Base-by-base conservation (phyloP, 2,797 vertebrate species). In the Pipistrellus pipistrellus region DNA sequence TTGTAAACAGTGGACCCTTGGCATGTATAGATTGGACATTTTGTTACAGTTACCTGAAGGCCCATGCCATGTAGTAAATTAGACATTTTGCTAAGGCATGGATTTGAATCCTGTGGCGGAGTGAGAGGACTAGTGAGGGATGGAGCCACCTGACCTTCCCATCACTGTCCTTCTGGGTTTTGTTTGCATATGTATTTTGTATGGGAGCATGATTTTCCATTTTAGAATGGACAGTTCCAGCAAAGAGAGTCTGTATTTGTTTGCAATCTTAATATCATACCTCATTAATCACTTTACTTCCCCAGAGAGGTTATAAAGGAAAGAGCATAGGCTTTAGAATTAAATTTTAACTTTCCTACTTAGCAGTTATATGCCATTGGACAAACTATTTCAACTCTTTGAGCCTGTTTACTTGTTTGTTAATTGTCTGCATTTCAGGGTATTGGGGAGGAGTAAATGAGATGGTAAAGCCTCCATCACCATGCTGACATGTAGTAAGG, bases 361-460 rank as follows among this genome's bases (percentile, higher is more conserved):
- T 71, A 75, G 53, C 20, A 64, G 9, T 73, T 78, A 23, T 23
- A 1, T 93, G 38, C 59, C 25, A 78, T 4, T 82, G 21, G 93
- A 48, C n/a, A 69, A 57, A 87, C 25, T 46, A 4, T 69, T 80
- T 86, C 4, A 59, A 18, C 30, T 66, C 41, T 73, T 66, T 86
- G 62, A 95, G 53, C 25, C 64, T 85, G 4, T 93, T 62, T 64
- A 20, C 71, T 68, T 91, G 38, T 69, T 66, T 95, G 57, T 64
- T 89, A 21, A 51, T 62, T 75, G 92, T 76, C 86, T 95, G 76
- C 35, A 4, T 78, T 68, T 83, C 69, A 82, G 38, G 48, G 55
- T 90, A 11, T n/a, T 85, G 62, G 46, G 81, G 32, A 84, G 38
- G 69, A 64, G 14, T 51, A 35, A 53, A 10, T 8, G 32, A 92